Base-by-base conservation (phyloP, 92 coral and sea anemone genomes). In the Heliopora coerulea region DNA sequence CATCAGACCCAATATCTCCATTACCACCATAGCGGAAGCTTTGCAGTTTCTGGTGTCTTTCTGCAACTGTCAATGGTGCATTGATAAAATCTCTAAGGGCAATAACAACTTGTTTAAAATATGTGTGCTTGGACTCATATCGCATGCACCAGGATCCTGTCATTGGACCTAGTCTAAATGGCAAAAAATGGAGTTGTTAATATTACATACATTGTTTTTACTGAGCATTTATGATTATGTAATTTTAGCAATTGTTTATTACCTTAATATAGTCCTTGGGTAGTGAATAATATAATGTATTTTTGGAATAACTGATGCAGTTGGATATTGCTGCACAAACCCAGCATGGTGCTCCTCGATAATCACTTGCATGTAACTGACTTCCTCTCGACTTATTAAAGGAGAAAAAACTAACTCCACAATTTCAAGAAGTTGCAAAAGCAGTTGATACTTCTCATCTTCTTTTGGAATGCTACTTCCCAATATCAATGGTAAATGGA, bases 271-370 rank as follows among this genome's bases (percentile, higher is more conserved):
- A 4, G 5, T 54, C 24, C 54, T 17, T 72, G 91, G 91, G 59
- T 73, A 79, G 59, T 86, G 86, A 19, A 82, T 66, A 65, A 86
- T 50, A 39, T 81, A 86, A 48, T 86, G 86, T 83, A 86, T 86
- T 44, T 86, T 86, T 4, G 90, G 90, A 30, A 86, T 78, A 0
- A 86, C 73, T 0, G 88, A 87, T 78, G 61, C 54, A 12, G 81
- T 83, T 8, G 88, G 88, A 54, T 87, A 87, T 29, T 82, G 54
- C 3, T 56, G 25, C 4, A 37, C 14, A 34, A 86, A 83, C 21
- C 24, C 5, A n/a, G 66, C 14, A 24, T 69, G 79, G 46, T 82
- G 82, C 29, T 86, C 91, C 26, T 86, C 91, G 39, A 86, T 86
- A 0, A 78, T 54, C 0, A 83, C 84, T 62, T 82, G 78, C 28